These are phyloP conservation scores for Ceyx cyanopectus DNA, from an alignment of 2,113 vertebrate genomes.

Conservation along the genomic window DNA sequence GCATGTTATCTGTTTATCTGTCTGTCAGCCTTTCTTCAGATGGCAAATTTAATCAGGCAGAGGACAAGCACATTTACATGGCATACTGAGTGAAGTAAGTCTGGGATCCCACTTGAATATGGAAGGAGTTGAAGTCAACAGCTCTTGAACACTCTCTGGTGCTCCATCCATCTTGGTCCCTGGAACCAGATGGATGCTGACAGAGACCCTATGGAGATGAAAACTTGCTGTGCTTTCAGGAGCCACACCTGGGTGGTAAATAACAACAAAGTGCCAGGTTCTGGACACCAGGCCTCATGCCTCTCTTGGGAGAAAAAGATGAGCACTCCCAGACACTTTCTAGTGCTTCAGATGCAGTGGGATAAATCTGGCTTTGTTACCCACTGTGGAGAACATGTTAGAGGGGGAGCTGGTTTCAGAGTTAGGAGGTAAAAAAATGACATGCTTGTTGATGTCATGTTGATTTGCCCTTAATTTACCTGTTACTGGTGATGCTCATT, in stretches of 20 bases:
- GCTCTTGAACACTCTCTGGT: rapidly evolving
- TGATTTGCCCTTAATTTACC: neutral
- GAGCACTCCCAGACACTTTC: neutral
- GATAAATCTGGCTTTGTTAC: neutral
- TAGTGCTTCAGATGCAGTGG: neutral
- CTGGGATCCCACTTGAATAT: neutral
- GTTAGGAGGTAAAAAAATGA: neutral
- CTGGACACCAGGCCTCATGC: neutral
- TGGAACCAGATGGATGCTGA: rapidly evolving
- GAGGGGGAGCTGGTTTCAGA: neutral
- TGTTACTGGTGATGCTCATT: neutral
- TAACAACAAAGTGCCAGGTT: neutral
- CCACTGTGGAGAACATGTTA: neutral
- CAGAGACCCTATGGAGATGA: neutral
- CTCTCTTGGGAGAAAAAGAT: neutral
- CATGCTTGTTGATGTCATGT: neutral
- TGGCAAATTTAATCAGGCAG: neutral
- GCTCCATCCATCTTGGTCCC: rapidly evolving
- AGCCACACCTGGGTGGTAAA: neutral
- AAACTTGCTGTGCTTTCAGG: neutral
- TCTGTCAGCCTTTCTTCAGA: neutral
- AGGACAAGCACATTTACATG: neutral
- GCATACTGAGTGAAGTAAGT: neutral
- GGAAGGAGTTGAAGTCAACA: neutral
- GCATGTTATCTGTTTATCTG: neutral